Percentiles rank a stretch among this genome's conserved stretches.
These are phyloP conservation scores for Oscheius sp. DNA, from an alignment of 2,888 invertebrate species.

Conservation along the genomic window DNA sequence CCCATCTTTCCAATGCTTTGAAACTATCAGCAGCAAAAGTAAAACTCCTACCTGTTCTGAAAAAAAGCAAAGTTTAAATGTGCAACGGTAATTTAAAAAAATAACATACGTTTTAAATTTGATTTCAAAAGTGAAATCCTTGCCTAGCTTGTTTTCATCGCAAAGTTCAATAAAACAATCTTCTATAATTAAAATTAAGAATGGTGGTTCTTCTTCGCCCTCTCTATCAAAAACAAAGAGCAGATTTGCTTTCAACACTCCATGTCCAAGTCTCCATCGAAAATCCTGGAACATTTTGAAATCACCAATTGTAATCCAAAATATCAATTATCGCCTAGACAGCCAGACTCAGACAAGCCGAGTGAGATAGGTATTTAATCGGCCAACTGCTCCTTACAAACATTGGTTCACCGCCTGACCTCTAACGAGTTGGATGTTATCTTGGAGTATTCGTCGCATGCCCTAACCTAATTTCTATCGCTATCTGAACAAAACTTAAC, in stretches of 20 bases:
- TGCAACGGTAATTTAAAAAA: slow-evolving; percentile 19
- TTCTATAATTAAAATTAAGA: slow-evolving; percentile 69
- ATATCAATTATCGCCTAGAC: neutral
- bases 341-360: neutral
- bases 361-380: slow-evolving; percentile 2
- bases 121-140: slow-evolving; percentile 68
- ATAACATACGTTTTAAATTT: slow-evolving; percentile 71
- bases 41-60: slow-evolving; percentile 62
- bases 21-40: slow-evolving; percentile 65
- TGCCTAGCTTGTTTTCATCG: slow-evolving; percentile 71
- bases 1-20: slow-evolving; percentile 68
- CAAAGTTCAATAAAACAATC: slow-evolving; percentile 71
- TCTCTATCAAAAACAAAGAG: slow-evolving; percentile 67
- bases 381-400: slow-evolving; percentile 26
- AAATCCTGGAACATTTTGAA: slow-evolving; percentile 61
- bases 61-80: slow-evolving; percentile 33
- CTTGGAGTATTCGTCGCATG: neutral
- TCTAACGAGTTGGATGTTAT: slow-evolving; percentile 1
- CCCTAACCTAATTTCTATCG: no score
- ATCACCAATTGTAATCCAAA: neutral
- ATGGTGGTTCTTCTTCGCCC: slow-evolving; percentile 59
- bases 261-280: slow-evolving; percentile 65
- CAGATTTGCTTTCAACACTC: slow-evolving; percentile 69
- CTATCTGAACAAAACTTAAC: neutral
- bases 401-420: slow-evolving; percentile 23